phyloP scores from a whole-genome alignment of 2,797 vertebrate genomes.

The Buceros bicornis region DNA sequence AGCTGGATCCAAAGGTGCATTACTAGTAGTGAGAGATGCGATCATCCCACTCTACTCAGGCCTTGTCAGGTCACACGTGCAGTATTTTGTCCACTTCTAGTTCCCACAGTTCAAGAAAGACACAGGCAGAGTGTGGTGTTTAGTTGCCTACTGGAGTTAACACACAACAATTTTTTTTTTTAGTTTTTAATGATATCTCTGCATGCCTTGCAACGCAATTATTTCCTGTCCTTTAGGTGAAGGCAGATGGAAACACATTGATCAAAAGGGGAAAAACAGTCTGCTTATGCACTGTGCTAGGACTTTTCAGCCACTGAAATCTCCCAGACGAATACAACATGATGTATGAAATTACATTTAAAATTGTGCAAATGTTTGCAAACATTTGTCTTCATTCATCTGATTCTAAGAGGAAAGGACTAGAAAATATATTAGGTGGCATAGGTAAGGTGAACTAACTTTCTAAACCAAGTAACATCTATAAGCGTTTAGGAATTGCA shows the following conservation, averaged over 20 bases:
- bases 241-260: background rate
- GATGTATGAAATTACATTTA: background rate
- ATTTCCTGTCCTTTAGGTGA: background rate
- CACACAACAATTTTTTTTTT: background rate
- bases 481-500: slow-evolving; percentile 26
- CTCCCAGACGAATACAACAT: background rate
- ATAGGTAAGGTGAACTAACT: background rate
- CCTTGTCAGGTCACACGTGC: background rate
- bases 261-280: background rate
- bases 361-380: background rate
- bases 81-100: background rate
- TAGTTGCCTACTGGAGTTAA: background rate
- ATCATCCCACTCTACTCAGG: background rate
- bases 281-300: background rate
- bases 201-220: background rate
- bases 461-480: background rate
- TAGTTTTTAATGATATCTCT: background rate
- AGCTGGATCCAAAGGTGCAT: background rate
- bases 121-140: background rate
- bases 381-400: background rate
- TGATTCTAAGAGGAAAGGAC: background rate
- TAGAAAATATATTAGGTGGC: background rate
- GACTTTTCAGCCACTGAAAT: background rate
- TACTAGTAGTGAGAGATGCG: background rate
- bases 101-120: background rate